Conservation (phyloP, 2,888 invertebrate species). For the Selenia dentaria region DNA sequence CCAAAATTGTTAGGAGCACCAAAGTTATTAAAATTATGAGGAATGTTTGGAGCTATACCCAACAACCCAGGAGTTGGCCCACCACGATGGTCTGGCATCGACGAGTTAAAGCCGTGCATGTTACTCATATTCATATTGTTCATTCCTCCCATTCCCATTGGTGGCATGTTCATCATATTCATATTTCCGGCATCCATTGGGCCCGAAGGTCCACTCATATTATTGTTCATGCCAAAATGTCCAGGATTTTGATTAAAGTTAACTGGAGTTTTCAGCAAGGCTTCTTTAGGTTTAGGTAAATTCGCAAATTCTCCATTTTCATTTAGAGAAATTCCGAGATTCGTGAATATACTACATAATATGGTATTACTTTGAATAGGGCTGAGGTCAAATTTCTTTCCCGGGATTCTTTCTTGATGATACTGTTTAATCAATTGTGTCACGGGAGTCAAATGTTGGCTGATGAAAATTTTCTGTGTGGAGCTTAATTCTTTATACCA, state of each 20-base stretch:
- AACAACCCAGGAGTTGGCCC: constrained; percentile 83
- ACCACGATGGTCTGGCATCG: constrained; percentile 74
- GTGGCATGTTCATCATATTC: constrained; percentile 58
- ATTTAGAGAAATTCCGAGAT: constrained; percentile 84
- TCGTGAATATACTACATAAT: constrained; percentile 85
- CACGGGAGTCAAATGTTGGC: constrained; percentile 87
- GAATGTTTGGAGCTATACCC: constrained; percentile 83
- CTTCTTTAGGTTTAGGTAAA: constrained; percentile 76
- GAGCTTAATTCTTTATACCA: constrained; percentile 90
- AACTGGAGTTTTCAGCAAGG: constrained; percentile 70
- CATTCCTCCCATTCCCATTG: constrained; percentile 74
- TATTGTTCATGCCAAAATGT: constrained; percentile 61
- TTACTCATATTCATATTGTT: constrained; percentile 70
- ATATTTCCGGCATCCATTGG: constrained; percentile 64
- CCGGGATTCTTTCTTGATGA: constrained; percentile 83
- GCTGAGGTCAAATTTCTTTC: constrained; percentile 82
- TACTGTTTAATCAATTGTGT: constrained; percentile 86
- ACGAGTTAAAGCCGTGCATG: constrained; percentile 70
- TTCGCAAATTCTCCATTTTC: constrained; percentile 84
- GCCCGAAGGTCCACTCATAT: constrained; percentile 54
- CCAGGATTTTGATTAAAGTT: constrained; percentile 66
- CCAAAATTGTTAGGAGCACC: constrained; percentile 71
- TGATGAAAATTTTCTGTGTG: constrained; percentile 89
- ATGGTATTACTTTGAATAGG: constrained; percentile 78
- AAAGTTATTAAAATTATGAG: constrained; percentile 76